Evolutionary conservation across 2,797 vertebrate species (phyloP).

Genomic region (Poecile montanus): DNA sequence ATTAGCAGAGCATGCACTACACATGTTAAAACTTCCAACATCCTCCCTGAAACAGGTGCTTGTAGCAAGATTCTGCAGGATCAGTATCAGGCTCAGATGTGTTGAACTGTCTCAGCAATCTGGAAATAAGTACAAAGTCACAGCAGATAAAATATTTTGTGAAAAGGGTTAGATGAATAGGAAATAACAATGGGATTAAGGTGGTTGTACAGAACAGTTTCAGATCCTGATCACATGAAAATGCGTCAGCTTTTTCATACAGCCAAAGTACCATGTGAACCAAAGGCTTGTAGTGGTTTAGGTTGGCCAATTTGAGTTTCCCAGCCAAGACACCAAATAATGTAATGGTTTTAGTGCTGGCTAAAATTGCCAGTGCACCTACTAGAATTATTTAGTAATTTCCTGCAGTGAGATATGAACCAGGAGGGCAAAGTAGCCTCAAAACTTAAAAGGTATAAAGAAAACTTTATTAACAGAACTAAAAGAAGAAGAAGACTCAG

Average conservation of each 20-base stretch:
- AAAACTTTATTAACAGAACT: too few relatives aligned
- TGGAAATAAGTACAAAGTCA: background rate
- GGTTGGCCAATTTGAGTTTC: too few relatives aligned
- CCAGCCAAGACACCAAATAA: too few relatives aligned
- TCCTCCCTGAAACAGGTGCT: background rate
- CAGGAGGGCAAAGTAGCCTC: too few relatives aligned
- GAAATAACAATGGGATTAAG: background rate
- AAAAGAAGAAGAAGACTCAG: too few relatives aligned
- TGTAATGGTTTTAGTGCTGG: too few relatives aligned
- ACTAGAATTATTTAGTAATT: too few relatives aligned
- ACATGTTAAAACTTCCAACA: background rate
- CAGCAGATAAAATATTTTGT: background rate
- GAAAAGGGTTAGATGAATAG: background rate
- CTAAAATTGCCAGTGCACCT: too few relatives aligned
- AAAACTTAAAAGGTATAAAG: too few relatives aligned
- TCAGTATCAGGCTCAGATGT: background rate
- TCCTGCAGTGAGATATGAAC: too few relatives aligned
- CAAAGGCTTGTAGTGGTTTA: background rate
- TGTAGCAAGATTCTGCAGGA: background rate
- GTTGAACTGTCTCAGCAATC: background rate
- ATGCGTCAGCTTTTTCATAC: background rate
- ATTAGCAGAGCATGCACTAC: background rate
- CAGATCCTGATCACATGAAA: background rate
- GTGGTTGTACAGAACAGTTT: background rate
- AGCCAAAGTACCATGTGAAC: background rate